Percentiles rank a stretch among this genome's conserved stretches.
Evolutionary conservation across 2,888 invertebrate genomes (phyloP).

Genomic region (Synanthedon myopaeformis): DNA sequence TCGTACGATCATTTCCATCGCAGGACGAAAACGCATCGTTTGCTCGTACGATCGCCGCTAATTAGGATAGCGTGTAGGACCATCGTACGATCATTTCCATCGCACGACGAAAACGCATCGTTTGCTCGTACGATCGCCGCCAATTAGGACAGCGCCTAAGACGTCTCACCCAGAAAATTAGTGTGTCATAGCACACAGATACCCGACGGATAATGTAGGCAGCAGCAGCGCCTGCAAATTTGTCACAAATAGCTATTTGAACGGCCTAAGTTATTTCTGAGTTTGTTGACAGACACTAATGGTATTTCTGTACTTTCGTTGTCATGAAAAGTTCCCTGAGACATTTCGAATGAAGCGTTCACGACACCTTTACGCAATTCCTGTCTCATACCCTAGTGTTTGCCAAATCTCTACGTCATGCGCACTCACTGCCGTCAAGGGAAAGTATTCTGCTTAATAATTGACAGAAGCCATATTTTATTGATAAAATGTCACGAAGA

Average conservation of each 20-base stretch:
- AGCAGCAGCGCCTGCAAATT: not conserved
- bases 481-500: conserved; percentile 16
- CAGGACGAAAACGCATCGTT: too few species aligned
- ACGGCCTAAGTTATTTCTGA: conserved; percentile 32
- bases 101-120: too few species aligned
- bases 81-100: too few species aligned
- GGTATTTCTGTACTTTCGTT: conserved; percentile 54
- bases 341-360: conserved; percentile 51
- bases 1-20: too few species aligned
- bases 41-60: too few species aligned
- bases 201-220: not conserved
- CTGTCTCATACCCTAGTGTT: conserved; percentile 52
- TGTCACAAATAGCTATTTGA: conserved; percentile 13
- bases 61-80: too few species aligned
- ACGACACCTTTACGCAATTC: conserved; percentile 64
- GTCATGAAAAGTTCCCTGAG: conserved; percentile 40
- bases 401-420: conserved; percentile 57
- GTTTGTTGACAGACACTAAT: conserved; percentile 48
- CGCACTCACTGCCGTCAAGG: conserved; percentile 31
- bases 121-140: too few species aligned
- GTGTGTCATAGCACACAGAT: too few species aligned
- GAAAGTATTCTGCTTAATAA: conserved; percentile 34
- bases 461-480: conserved; percentile 23
- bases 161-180: too few species aligned
- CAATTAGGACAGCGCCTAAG: too few species aligned